Conservation (phyloP, 1,140 invertebrate genomes). For the Zaprionus taronus region DNA sequence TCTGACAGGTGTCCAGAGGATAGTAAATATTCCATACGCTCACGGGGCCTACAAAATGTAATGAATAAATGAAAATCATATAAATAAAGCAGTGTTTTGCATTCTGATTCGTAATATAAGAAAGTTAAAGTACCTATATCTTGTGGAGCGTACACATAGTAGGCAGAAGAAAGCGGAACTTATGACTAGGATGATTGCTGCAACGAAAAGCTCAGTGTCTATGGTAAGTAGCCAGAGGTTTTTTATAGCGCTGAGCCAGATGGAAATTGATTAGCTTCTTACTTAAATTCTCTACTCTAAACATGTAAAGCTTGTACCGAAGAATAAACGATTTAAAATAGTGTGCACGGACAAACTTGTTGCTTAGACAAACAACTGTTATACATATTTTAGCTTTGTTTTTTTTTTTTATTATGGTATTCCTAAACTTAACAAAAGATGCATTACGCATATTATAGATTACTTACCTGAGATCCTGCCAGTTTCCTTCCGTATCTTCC, state of each 20-base stretch:
- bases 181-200: neutral
- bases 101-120: neutral
- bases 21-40: constrained; percentile 50
- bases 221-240: neutral
- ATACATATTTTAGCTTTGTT: neutral
- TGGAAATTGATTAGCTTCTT: neutral
- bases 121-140: neutral
- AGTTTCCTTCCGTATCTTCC: constrained; percentile 12
- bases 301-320: neutral
- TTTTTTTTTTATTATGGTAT: neutral
- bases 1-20: constrained; percentile 48
- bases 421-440: neutral
- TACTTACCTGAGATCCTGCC: constrained; percentile 41
- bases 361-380: neutral
- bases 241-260: neutral
- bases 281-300: neutral
- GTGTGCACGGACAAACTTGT: neutral
- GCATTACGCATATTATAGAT: neutral
- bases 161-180: neutral
- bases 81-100: neutral
- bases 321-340: neutral
- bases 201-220: neutral
- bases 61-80: neutral
- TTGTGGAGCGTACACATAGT: neutral
- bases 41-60: constrained; percentile 15